A percentile compares a stretch with the other conserved stretches of the same genome.
These are phyloP conservation scores for Helleia helle DNA, from an alignment of 2,888 invertebrate species.

Conservation along the genomic window DNA sequence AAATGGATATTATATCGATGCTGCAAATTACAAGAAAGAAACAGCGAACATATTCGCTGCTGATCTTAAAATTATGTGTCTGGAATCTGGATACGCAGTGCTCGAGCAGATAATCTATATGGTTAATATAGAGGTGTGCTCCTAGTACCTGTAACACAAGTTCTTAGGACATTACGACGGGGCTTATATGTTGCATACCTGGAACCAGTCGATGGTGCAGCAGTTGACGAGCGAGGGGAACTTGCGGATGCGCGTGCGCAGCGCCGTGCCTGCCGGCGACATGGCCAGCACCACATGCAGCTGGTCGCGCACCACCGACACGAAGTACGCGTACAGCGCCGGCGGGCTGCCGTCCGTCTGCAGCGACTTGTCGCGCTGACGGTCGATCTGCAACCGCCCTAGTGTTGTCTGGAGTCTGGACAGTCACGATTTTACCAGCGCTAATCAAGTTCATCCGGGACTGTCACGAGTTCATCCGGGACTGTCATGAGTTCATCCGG, in stretches of 20 bases:
- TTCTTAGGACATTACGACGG: neutral
- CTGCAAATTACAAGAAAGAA: too few relatives aligned
- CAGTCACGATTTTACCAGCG: too few relatives aligned
- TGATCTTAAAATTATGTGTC: too few relatives aligned
- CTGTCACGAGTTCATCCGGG: too few relatives aligned
- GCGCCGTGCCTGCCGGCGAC: conserved; percentile 91
- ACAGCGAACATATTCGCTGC: too few relatives aligned
- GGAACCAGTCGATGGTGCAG: conserved; percentile 97
- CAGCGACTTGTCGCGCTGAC: conserved; percentile 87
- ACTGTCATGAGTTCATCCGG: too few relatives aligned
- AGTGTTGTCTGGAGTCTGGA: too few relatives aligned
- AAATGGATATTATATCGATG: too few relatives aligned
- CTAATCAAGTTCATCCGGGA: too few relatives aligned
- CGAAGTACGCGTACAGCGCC: conserved; percentile 93
- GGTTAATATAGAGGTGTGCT: too few relatives aligned
- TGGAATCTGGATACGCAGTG: too few relatives aligned
- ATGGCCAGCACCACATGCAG: conserved; percentile 91
- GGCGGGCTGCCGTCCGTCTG: conserved; percentile 95
- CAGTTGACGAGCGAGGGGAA: conserved; percentile 96
- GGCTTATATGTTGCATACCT: conserved; percentile 53
- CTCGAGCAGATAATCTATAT: too few relatives aligned
- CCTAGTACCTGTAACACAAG: neutral
- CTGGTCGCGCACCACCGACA: conserved; percentile 90
- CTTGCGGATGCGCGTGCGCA: conserved; percentile 87
- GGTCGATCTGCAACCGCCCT: conserved; percentile 86